Evolutionary conservation across 2,888 invertebrate genomes (phyloP).

Genomic region (Ormyrus pomaceus): DNA sequence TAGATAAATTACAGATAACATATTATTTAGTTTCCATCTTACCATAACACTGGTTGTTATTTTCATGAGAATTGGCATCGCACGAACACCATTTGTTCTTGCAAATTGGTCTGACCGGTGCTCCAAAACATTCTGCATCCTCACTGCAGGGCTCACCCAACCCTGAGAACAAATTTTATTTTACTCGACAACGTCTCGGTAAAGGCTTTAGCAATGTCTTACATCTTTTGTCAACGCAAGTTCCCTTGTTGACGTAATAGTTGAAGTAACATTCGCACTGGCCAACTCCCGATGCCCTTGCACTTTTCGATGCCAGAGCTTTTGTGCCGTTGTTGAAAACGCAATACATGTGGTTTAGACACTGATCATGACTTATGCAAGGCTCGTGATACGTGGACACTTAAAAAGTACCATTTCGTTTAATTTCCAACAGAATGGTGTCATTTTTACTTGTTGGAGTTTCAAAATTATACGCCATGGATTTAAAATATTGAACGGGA

Average conservation of each 20-base stretch:
- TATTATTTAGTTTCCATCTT: neutral
- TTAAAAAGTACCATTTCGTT: slow-evolving; percentile 41
- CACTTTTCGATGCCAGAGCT: neutral
- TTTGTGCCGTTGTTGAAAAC: neutral
- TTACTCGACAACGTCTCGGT: too few species aligned
- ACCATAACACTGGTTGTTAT: neutral
- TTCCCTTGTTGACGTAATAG: slow-evolving; percentile 50
- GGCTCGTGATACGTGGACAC: slow-evolving; percentile 55
- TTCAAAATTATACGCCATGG: too few species aligned
- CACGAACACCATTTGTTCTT: slow-evolving; percentile 60
- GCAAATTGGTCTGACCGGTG: slow-evolving; percentile 44
- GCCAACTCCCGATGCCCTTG: slow-evolving; percentile 14
- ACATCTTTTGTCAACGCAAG: slow-evolving; percentile 58
- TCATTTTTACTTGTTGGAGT: too few species aligned
- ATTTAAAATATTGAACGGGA: too few species aligned
- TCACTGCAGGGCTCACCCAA: slow-evolving; percentile 61
- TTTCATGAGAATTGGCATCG: slow-evolving; percentile 45
- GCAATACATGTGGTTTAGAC: slow-evolving; percentile 54
- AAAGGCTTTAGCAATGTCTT: neutral
- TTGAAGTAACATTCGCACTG: slow-evolving; percentile 54
- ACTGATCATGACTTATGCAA: slow-evolving; percentile 62
- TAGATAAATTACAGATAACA: too few species aligned
- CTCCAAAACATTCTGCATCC: slow-evolving; percentile 64
- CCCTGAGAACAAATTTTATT: slow-evolving; percentile 56
- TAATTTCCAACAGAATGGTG: too few species aligned